A percentile compares a stretch with the other conserved stretches of the same genome.
Conservation (phyloP, 2,888 invertebrate species). For the Diaphora mendica region DNA sequence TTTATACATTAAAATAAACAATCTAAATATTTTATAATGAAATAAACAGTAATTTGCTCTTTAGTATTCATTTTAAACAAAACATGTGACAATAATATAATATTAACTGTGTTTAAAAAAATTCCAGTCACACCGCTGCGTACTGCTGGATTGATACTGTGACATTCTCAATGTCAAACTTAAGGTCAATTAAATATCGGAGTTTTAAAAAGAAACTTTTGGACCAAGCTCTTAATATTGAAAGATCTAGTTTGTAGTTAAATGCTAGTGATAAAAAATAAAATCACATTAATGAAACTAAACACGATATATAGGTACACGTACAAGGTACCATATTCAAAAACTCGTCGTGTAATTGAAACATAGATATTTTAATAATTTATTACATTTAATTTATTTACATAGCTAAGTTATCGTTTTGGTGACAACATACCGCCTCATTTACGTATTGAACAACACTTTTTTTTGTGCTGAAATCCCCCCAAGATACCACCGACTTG, state of each 20-base stretch:
- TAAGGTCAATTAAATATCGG: slow-evolving; percentile 72
- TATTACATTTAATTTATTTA: neutral
- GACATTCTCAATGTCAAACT: slow-evolving; percentile 78
- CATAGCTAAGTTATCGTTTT: neutral
- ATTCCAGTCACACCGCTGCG: slow-evolving; percentile 48
- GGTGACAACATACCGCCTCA: too few relatives aligned
- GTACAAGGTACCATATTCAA: neutral
- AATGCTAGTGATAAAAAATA: neutral
- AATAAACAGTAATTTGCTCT: neutral
- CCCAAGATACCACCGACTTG: too few relatives aligned
- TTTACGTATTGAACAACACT: too few relatives aligned
- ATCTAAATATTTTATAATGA: neutral
- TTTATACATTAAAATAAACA: neutral
- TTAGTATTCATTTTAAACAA: neutral
- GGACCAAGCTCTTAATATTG: neutral
- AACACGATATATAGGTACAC: too few relatives aligned
- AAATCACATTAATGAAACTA: neutral
- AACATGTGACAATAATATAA: neutral
- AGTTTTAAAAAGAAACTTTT: slow-evolving; percentile 21
- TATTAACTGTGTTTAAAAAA: neutral
- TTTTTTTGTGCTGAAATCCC: too few relatives aligned
- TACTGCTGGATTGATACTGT: slow-evolving; percentile 55
- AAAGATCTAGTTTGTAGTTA: neutral
- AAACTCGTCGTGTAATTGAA: neutral
- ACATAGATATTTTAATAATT: neutral